Base-by-base conservation (phyloP, 2,888 invertebrate genomes). In the Camptogramma bilineatum region DNA sequence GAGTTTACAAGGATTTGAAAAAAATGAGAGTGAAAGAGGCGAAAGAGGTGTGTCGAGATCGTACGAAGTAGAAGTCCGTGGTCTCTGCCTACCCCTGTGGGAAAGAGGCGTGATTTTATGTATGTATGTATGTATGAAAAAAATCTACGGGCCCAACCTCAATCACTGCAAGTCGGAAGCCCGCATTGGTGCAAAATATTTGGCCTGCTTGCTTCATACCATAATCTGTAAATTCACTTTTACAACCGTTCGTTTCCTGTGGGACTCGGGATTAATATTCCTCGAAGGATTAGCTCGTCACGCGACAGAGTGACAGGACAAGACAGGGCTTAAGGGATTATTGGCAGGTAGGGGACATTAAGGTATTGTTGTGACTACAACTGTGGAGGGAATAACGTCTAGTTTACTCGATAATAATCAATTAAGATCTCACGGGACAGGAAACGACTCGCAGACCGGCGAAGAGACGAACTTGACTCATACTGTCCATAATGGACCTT, bases 321-420 rank as follows among this genome's bases (percentile, higher is more conserved):
- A 60, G 70, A 64, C 66, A 46, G 47, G 51, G 53, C 57, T 64
- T 68, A 62, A 16, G 47, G 48, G 64, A 70, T 64, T 59, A 64
- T 44, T 46, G 58, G 34, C 58, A 64, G 58, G 58, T 58, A 58
- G 50, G 39, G 10, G 42, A 42, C 46, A 39, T 51, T 51, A 18
- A 42, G 34, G 34, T 39, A 18, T 54, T 54, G 34, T 53, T 54
- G 34, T 53, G 53, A 50, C 42, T 46, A 63, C 21, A 60, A 48
- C 21, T 10, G 31, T 0, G 16, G 2, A 28, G 42, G 7, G 44
- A n/a, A 53, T 18, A 53, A 53, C 17, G 44, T 7, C n/a, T 16
- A 10, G 16, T 42, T 16, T 42, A 44, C 34, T 39, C 10, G 13
- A 39, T 39, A 13, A 39, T 34, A 28, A 34, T 39, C 34, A 39